A percentile compares a stretch with the other conserved stretches of the same genome.
Conservation (phyloP, 2,888 invertebrate species). For the Melieria omissa region DNA sequence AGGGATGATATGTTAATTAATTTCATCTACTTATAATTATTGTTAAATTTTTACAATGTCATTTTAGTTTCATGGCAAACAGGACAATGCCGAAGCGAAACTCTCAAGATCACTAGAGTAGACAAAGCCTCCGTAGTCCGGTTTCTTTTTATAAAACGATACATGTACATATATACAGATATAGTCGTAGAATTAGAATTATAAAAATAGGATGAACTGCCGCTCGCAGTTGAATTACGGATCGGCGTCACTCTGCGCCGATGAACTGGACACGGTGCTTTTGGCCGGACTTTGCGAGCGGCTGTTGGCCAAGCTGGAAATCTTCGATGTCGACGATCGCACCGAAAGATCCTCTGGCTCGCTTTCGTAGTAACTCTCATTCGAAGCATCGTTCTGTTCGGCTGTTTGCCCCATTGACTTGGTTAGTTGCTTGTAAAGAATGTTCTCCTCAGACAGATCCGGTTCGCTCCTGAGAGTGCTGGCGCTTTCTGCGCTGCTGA, state of each 20-base stretch:
- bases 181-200: too few species aligned
- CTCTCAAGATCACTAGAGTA: too few species aligned
- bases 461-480: background rate
- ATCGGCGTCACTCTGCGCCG: slow-evolving; percentile 51
- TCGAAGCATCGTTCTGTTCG: slow-evolving; percentile 54
- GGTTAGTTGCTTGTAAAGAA: slow-evolving; percentile 73
- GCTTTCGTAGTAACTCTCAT: slow-evolving; percentile 59
- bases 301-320: slow-evolving; percentile 52
- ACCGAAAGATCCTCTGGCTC: slow-evolving; percentile 65
- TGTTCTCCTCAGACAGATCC: slow-evolving; percentile 70
- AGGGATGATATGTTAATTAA: too few species aligned
- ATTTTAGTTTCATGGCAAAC: too few species aligned
- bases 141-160: too few species aligned
- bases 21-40: too few species aligned
- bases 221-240: slow-evolving; percentile 40
- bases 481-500: background rate
- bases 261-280: slow-evolving; percentile 46
- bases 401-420: slow-evolving; percentile 63
- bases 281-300: slow-evolving; percentile 56
- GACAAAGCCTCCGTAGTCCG: too few species aligned
- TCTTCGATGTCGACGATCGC: slow-evolving; percentile 54
- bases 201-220: background rate
- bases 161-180: too few species aligned
- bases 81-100: too few species aligned
- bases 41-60: too few species aligned